Evolutionary conservation across 2,113 vertebrate species (phyloP).

Genomic region (Mobula hypostoma): DNA sequence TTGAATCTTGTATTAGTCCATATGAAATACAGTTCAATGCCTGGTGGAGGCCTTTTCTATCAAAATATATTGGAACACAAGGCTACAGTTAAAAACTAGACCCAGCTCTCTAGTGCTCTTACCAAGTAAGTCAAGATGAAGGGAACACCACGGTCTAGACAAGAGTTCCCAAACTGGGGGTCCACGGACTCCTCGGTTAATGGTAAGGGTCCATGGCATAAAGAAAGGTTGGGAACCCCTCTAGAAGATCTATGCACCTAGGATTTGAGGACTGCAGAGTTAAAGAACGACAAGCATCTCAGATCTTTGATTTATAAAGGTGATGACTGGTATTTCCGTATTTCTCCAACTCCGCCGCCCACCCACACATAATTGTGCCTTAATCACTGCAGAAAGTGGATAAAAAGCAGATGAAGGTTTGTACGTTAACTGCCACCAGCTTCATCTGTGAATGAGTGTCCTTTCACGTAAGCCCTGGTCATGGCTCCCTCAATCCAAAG

Average conservation of each 20-base stretch:
- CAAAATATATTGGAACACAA: conserved; percentile 13
- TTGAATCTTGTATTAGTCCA: not conserved
- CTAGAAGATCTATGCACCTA: not conserved
- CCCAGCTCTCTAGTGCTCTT: not conserved
- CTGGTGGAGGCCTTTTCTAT: not conserved
- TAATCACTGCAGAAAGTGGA: not conserved
- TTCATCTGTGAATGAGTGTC: conserved; percentile 30
- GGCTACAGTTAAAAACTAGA: conserved; percentile 27
- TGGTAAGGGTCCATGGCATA: too few species aligned
- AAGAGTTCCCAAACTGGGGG: too few species aligned
- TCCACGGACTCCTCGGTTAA: too few species aligned
- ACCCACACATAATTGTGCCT: not conserved
- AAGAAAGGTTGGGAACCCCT: too few species aligned
- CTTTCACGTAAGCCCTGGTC: not conserved
- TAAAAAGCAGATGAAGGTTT: conserved; percentile 33
- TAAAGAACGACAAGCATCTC: not conserved
- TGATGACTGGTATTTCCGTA: not conserved
- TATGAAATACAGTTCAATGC: conserved; percentile 20
- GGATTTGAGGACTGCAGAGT: not conserved
- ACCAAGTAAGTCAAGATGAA: conserved; percentile 22
- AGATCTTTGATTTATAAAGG: conserved; percentile 11
- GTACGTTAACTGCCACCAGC: not conserved
- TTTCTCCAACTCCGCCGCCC: not conserved
- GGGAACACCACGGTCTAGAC: not conserved
- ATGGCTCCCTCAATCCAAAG: not conserved